A percentile compares a stretch with the other conserved stretches of the same genome.
These are phyloP conservation scores for Oncorhynchus masou DNA, from an alignment of 2,113 vertebrate species.

Conservation along the genomic window DNA sequence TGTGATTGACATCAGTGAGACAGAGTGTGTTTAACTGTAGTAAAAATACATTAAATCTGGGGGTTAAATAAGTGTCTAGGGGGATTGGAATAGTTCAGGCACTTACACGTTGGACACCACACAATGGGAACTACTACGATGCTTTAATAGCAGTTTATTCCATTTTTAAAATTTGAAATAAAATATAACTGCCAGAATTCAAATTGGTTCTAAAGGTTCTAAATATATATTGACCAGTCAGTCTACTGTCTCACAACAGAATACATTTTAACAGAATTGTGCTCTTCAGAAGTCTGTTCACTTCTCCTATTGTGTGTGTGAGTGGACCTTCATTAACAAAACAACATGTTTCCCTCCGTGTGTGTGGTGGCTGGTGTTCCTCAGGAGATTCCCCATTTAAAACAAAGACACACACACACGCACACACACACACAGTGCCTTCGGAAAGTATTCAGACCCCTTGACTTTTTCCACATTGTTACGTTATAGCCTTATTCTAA, in stretches of 20 bases:
- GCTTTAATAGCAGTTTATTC: not conserved
- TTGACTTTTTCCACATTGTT: too few species aligned
- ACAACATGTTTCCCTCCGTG: not conserved
- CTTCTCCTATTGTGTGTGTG: not conserved
- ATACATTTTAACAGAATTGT: not conserved
- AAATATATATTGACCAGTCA: not conserved
- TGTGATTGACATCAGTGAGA: not conserved
- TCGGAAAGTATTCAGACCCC: too few species aligned
- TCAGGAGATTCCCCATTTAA: not conserved
- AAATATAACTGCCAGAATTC: not conserved
- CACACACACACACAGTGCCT: too few species aligned
- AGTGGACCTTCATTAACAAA: not conserved
- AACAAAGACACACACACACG: too few species aligned
- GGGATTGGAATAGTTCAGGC: not conserved
- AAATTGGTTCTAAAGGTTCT: not conserved
- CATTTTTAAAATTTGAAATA: not conserved
- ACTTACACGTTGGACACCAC: not conserved
- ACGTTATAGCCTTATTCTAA: too few species aligned
- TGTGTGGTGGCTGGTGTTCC: not conserved
- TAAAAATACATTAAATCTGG: not conserved
- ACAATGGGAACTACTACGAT: not conserved
- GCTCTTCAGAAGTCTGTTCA: not conserved
- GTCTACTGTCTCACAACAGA: not conserved
- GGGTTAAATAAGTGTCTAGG: not conserved
- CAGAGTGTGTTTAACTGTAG: slow-evolving; percentile 5